Base-by-base conservation (phyloP, 2,797 vertebrate species). In the Microctenopoma lineatum region DNA sequence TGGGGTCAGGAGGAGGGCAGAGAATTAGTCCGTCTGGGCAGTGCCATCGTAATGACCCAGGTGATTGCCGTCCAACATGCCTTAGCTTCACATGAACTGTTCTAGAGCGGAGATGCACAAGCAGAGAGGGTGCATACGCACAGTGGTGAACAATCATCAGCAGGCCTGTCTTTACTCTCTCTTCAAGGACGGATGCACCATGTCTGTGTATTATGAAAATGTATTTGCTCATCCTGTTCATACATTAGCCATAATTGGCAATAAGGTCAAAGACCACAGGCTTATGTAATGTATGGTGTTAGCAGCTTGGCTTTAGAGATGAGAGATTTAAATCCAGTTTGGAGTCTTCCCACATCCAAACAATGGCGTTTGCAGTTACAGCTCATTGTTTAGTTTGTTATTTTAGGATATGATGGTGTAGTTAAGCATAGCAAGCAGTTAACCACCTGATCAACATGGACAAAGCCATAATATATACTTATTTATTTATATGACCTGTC, bases 1-100 rank as follows among this genome's bases (percentile, higher is more conserved):
- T 2, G 18, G 75, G 85, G 83, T 89, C 84, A 85, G 75, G 53
- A 64, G 60, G 63, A 83, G 80, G 84, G 9, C 79, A 82, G 27
- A 59, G 75, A 70, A 77, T 89, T 80, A 90, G 79, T 83, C 57
- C 56, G n/a, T 65, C 70, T 66, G 57, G 77, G 34, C 59, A 18
- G 70, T 15, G 70, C 46, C 70, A 59, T 53, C 66, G 51, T 34
- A 27, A 34, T 59, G 75, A 71, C 65, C 70, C 59, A 39, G 52
- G 51, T 14, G 50, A 55, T 45, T 29, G 44, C 59, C 29, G 53
- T 57, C 50, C 45, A 59, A 15, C 32, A 7, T n/a, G 27, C 14
- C 65, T 2, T 29, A 27, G 54, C 59, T 83, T 59, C 10, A 58
- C 41, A 46, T 47, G 34, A 65, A 38, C 29, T 41, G 52, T 75